Base-by-base conservation (phyloP, 1,140 invertebrate genomes). In the Aphidius gifuensis region DNA sequence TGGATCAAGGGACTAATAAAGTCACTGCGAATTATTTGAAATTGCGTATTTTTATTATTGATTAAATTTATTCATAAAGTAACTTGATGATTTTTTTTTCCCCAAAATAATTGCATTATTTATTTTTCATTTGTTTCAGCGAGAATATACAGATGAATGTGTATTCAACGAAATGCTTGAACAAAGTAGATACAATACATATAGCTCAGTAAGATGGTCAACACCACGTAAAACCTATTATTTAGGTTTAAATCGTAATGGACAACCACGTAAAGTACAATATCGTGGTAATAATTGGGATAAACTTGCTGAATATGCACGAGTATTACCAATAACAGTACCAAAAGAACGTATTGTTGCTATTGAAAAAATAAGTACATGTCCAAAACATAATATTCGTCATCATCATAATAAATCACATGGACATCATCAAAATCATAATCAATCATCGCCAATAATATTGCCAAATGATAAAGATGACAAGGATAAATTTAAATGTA, bases 101-200 rank as follows among this genome's bases (percentile, higher is more conserved):
- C 5, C 6, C 21, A 21, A 61, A 53, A 44, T n/a, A 39, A 11
- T 16, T 57, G n/a, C 11, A 38, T 23, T 16, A 16, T 42, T 46
- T 46, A 9, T 55, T 57, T 56, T 55, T 40, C 6, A 3, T 50
- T 79, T 85, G 84, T 92, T 90, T 70, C 89, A 93, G 91, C 87
- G 84, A 76, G 87, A 90, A 71, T 90, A 89, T 80, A 86, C 85
- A 66, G 87, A 91, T 69, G 91, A 93, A 74, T 94, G 92, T 80
- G 83, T 92, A 67, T 93, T 93, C 84, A 90, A 91, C 76, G 91
- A 94, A 77, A 90, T 87, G 73, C 87, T 93, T 76, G 89, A 91
- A 74, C 85, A 88, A 74, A 88, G 92, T 75, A 88, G 91, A 75
- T 93, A 92, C 83, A 93, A 92, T 78, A 90, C 89, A 6, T 94